Evolutionary conservation across 2,888 invertebrate species (phyloP), one percentile per base, ranked within the genome.

Genomic region (Apeira syringaria): DNA sequence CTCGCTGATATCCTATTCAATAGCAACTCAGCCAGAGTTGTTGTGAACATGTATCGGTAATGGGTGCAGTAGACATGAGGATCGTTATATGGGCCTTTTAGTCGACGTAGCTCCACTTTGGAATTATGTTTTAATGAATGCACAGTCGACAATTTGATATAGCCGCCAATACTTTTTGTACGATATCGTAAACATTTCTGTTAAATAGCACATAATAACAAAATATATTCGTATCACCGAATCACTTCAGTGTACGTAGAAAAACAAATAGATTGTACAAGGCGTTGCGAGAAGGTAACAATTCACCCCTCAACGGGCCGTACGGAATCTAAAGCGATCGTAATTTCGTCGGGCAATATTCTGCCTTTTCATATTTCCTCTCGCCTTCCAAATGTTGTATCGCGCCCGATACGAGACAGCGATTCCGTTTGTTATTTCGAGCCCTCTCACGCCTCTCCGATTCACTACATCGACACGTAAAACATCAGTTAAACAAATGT

Each of bases 261-360:
- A 77, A 82, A 85, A 83, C 82, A 85, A 83, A 85, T 82, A 83
- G 80, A 82, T 83, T 80, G 80, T 81, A 80, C 82, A 84, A 75
- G 77, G 75, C 81, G 75, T 83, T 77, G 82, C 79, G 76, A 69
- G 75, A 81, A 85, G 84, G 83, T 83, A 82, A 87, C 84, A 87
- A 85, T 86, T 85, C 79, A 80, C 77, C 81, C 74, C 80, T 79
- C 83, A 81, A 86, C 85, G 78, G 84, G 76, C 77, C 78, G 80
- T 79, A 74, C 64, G 74, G 82, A 85, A 83, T 86, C 86, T 77
- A 85, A 87, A 86, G 78, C 79, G 84, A 85, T 84, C 82, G 86
- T 86, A 87, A 88, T 88, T 85, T 85, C 74, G 85, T 79, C 81
- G 79, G 80, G 83, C 82, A 82, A 88, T 86, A 85, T 86, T 85